A percentile compares a stretch with the other conserved stretches of the same genome.
Conservation (phyloP, 2,888 invertebrate genomes). For the Pollenia griseotomentosa region DNA sequence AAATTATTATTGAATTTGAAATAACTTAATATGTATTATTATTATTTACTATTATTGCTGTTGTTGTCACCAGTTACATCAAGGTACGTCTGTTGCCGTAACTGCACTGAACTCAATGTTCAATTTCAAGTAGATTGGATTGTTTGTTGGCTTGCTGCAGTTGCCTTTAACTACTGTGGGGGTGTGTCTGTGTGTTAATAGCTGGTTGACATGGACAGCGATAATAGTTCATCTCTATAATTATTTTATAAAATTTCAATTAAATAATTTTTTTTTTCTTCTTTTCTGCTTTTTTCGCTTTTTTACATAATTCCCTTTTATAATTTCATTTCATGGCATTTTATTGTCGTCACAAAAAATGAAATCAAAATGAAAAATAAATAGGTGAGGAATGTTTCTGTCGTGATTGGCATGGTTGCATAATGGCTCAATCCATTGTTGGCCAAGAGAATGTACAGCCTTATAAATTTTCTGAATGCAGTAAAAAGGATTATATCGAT, state of each 20-base stretch:
- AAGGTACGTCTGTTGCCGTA: slow-evolving; percentile 13
- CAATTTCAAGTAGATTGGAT: slow-evolving; percentile 22
- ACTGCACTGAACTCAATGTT: slow-evolving; percentile 26
- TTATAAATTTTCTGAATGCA: slow-evolving; percentile 98
- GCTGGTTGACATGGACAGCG: slow-evolving; percentile 43
- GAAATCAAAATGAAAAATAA: neutral
- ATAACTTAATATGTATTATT: slow-evolving; percentile 36
- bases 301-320: slow-evolving; percentile 34
- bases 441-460: slow-evolving; percentile 96
- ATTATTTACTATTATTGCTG: slow-evolving; percentile 28
- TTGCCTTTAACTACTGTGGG: neutral
- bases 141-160: neutral
- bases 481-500: slow-evolving; percentile 94
- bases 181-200: neutral
- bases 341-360: neutral
- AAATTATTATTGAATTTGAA: slow-evolving; percentile 58
- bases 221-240: slow-evolving; percentile 52
- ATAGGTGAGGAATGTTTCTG: slow-evolving; percentile 93
- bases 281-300: slow-evolving; percentile 12
- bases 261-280: slow-evolving; percentile 30
- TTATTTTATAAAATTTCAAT: slow-evolving; percentile 68
- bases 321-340: slow-evolving; percentile 34
- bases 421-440: slow-evolving; percentile 96
- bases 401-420: slow-evolving; percentile 97
- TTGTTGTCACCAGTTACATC: slow-evolving; percentile 47